Percentiles rank a stretch among this genome's conserved stretches.
phyloP scores from a whole-genome alignment of 1,140 invertebrate genomes.

The Achatina immaculata region DNA sequence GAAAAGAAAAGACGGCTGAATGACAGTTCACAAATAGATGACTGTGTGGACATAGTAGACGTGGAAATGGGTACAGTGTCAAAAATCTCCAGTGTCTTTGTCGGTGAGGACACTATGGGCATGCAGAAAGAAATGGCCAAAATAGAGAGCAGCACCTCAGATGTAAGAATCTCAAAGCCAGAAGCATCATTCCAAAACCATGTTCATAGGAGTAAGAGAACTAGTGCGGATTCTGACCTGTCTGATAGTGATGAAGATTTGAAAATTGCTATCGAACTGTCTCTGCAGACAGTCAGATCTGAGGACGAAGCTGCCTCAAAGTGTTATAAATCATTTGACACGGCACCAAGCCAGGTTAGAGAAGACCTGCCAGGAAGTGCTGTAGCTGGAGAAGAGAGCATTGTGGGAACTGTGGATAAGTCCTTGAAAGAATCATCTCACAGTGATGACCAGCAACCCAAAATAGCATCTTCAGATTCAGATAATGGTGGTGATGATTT shows the following conservation, averaged over 20 bases:
- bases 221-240: neutral
- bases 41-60: neutral
- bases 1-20: conserved; percentile 20
- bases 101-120: neutral
- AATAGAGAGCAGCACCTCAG: neutral
- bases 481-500: neutral
- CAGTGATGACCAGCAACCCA: neutral
- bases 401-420: neutral
- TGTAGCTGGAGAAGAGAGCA: too few relatives aligned
- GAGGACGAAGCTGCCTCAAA: neutral
- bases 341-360: too few relatives aligned
- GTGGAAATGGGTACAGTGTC: neutral
- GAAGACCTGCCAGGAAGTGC: too few relatives aligned
- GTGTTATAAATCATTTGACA: too few relatives aligned
- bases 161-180: neutral
- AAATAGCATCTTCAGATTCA: neutral
- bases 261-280: conserved; percentile 32
- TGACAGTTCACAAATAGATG: neutral
- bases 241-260: conserved; percentile 34
- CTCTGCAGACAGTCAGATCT: conserved; percentile 13
- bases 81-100: neutral
- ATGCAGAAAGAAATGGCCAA: too few relatives aligned
- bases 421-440: neutral
- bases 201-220: too few relatives aligned
- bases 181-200: neutral